These are phyloP conservation scores for Allacma fusca DNA, from an alignment of 2,888 invertebrate species.

Conservation along the genomic window DNA sequence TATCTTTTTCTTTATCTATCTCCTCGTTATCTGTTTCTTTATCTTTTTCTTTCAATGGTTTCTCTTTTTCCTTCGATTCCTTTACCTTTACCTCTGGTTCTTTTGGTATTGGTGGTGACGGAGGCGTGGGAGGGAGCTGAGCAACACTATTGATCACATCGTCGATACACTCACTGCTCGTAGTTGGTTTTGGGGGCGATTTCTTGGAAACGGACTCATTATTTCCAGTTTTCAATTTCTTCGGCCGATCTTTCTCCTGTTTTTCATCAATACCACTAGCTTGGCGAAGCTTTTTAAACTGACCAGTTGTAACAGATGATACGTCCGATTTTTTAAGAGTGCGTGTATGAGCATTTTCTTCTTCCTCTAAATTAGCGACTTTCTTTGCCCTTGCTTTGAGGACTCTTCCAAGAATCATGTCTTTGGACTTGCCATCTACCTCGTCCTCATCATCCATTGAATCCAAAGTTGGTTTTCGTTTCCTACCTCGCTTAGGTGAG, in stretches of 20 bases:
- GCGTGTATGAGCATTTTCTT: conserved; percentile 55
- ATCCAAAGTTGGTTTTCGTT: conserved; percentile 57
- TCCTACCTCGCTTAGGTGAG: conserved; percentile 52
- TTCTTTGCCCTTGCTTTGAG: conserved; percentile 59
- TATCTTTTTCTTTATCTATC: conserved; percentile 59
- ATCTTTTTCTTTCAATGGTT: conserved; percentile 62
- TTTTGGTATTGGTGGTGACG: not conserved
- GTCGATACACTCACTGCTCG: not conserved
- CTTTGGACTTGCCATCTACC: conserved; percentile 61
- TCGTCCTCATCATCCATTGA: conserved; percentile 57
- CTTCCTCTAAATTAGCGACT: conserved; percentile 60
- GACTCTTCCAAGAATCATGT: conserved; percentile 61
- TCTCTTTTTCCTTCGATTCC: conserved; percentile 52
- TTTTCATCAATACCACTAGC: conserved; percentile 21
- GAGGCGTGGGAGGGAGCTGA: not conserved
- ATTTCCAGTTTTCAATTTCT: not conserved
- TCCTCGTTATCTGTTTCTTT: conserved; percentile 61
- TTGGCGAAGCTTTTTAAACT: conserved; percentile 22
- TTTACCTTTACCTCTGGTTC: not conserved
- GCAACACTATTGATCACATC: conserved; percentile 24
- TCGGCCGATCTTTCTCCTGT: conserved; percentile 7
- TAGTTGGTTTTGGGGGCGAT: not conserved
- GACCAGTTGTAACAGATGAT: not conserved
- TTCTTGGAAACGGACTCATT: not conserved
- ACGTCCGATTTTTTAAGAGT: not conserved